Conservation (phyloP, 2,113 vertebrate species). For the Chloebia gouldiae region DNA sequence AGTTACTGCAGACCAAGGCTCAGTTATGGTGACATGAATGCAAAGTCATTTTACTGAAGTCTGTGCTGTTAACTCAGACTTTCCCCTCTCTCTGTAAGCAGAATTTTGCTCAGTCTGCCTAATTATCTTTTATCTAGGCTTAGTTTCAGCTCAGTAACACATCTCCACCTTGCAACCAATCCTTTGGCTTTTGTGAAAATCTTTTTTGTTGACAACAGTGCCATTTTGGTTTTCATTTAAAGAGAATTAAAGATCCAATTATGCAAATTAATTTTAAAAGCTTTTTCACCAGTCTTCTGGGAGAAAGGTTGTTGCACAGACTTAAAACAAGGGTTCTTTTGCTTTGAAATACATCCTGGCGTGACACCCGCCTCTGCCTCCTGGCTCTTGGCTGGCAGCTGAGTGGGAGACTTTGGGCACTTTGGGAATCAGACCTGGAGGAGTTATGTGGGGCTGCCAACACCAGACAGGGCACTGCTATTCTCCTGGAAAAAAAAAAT, state of each 20-base stretch:
- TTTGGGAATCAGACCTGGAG: background rate
- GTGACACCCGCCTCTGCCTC: background rate
- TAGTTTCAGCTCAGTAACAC: slow-evolving; percentile 8
- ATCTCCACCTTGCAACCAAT: slow-evolving; percentile 3
- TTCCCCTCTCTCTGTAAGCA: background rate
- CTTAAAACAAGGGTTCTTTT: background rate
- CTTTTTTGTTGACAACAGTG: background rate
- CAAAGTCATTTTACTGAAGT: background rate
- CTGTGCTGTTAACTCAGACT: background rate
- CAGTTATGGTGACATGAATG: background rate
- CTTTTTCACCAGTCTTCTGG: background rate
- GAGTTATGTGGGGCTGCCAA: background rate
- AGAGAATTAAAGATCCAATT: slow-evolving; percentile 48
- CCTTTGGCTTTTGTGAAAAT: background rate
- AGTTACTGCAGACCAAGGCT: background rate
- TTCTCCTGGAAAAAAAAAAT: background rate
- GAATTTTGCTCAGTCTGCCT: background rate
- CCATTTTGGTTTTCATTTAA: slow-evolving; percentile 38
- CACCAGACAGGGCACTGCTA: background rate
- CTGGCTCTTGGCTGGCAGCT: background rate
- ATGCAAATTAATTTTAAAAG: slow-evolving; percentile 51
- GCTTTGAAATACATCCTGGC: slow-evolving; percentile 15
- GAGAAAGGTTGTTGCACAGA: background rate
- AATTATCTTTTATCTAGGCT: background rate
- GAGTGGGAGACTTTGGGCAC: background rate